phyloP scores from a whole-genome alignment of 2,888 invertebrate species.

The Alentia gelatinosa region DNA sequence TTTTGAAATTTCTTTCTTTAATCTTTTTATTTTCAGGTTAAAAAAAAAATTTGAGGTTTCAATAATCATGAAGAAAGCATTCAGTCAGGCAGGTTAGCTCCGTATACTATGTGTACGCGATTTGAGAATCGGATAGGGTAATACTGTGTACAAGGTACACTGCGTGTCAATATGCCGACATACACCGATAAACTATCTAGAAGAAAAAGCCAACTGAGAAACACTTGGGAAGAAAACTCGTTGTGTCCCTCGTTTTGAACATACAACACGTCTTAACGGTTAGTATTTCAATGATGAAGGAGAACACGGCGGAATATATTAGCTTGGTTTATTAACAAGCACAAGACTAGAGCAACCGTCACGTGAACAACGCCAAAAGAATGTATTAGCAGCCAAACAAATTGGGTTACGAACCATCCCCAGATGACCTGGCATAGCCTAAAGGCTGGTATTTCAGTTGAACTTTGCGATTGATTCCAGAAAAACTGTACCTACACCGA shows the following conservation, averaged over 20 bases:
- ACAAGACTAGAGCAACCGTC: slow-evolving; percentile 25
- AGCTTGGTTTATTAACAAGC: background rate
- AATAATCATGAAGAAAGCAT: too few relatives aligned
- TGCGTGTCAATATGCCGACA: too few relatives aligned
- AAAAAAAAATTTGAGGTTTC: too few relatives aligned
- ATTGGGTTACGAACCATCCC: slow-evolving; percentile 75
- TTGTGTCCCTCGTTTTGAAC: background rate
- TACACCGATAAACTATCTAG: too few relatives aligned
- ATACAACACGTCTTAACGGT: slow-evolving; percentile 2
- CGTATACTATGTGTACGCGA: too few relatives aligned
- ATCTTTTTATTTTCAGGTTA: too few relatives aligned
- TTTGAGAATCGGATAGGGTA: too few relatives aligned
- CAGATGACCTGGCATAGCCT: slow-evolving; percentile 88
- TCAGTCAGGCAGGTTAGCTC: too few relatives aligned
- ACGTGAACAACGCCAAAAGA: slow-evolving; percentile 39
- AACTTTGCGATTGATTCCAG: slow-evolving; percentile 98
- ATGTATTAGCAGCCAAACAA: slow-evolving; percentile 38
- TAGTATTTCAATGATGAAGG: background rate
- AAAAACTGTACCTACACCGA: slow-evolving; percentile 94
- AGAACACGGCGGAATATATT: background rate
- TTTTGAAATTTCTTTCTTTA: too few relatives aligned
- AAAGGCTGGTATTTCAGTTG: slow-evolving; percentile 98
- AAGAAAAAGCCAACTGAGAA: too few relatives aligned
- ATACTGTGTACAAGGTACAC: too few relatives aligned
- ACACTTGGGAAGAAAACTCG: too few relatives aligned